phyloP scores from a whole-genome alignment of 2,797 vertebrate species.

The Notamacropus eugenii region DNA sequence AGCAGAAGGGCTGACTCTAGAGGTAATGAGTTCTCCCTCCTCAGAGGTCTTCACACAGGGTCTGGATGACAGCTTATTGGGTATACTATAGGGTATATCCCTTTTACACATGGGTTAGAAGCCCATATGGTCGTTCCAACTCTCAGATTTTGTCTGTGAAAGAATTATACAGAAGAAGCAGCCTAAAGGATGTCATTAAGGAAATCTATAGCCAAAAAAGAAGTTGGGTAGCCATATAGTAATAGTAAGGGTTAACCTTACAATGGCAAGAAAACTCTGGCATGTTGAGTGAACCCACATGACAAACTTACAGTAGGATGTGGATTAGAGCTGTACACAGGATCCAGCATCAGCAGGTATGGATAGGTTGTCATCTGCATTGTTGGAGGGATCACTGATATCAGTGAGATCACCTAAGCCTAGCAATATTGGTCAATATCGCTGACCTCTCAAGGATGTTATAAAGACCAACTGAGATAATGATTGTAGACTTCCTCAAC shows the following conservation, averaged over 20 bases:
- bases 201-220: not conserved
- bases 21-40: not conserved
- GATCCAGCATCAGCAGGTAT: not conserved
- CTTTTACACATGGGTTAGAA: not conserved
- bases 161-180: not conserved
- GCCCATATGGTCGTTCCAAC: not conserved
- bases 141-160: not conserved
- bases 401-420: not conserved
- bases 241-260: not conserved
- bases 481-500: not conserved
- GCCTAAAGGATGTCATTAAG: not conserved
- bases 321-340: not conserved
- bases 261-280: not conserved
- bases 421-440: not conserved
- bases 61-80: not conserved
- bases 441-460: not conserved
- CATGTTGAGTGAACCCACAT: not conserved
- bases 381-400: not conserved
- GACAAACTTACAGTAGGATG: not conserved
- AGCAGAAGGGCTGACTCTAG: not conserved
- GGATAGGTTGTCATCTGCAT: not conserved
- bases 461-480: not conserved
- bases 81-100: not conserved
- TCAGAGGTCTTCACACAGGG: not conserved
- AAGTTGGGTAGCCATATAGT: not conserved